phyloP scores from a whole-genome alignment of 2,888 invertebrate species.

The Cheilosia scutellata region DNA sequence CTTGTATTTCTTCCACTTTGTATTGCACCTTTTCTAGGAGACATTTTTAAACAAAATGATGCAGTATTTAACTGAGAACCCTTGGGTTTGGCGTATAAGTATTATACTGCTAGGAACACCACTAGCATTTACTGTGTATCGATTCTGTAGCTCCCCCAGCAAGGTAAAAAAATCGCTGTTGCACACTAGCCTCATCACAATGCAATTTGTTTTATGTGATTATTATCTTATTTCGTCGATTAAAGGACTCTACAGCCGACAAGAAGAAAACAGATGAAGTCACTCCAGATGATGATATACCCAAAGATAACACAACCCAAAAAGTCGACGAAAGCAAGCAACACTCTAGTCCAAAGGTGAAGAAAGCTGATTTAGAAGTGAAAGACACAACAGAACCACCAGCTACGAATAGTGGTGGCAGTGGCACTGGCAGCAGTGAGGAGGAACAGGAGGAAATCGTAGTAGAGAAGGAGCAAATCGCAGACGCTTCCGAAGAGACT shows the following conservation, averaged over 20 bases:
- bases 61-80: conserved; percentile 92
- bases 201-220: neutral
- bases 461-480: conserved; percentile 75
- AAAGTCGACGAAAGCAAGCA: conserved; percentile 74
- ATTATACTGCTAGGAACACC: conserved; percentile 91
- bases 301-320: conserved; percentile 72
- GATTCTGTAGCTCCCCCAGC: conserved; percentile 85
- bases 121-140: conserved; percentile 91
- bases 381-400: conserved; percentile 71
- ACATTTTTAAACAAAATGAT: conserved; percentile 90
- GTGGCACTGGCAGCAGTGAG: conserved; percentile 76
- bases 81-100: conserved; percentile 96
- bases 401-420: conserved; percentile 74
- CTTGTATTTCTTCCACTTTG: conserved; percentile 71
- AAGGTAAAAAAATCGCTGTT: conserved; percentile 84
- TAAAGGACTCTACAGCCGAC: conserved; percentile 84
- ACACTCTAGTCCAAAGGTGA: conserved; percentile 81
- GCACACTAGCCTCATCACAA: neutral
- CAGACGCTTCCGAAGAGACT: conserved; percentile 78
- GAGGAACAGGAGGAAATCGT: conserved; percentile 76
- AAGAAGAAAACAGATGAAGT: conserved; percentile 90
- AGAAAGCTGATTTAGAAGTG: conserved; percentile 84
- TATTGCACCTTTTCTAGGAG: conserved; percentile 86
- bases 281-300: conserved; percentile 85
- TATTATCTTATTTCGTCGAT: no score